Evolutionary conservation across 1,140 invertebrate species (phyloP).

Genomic region (Prorops nasuta): DNA sequence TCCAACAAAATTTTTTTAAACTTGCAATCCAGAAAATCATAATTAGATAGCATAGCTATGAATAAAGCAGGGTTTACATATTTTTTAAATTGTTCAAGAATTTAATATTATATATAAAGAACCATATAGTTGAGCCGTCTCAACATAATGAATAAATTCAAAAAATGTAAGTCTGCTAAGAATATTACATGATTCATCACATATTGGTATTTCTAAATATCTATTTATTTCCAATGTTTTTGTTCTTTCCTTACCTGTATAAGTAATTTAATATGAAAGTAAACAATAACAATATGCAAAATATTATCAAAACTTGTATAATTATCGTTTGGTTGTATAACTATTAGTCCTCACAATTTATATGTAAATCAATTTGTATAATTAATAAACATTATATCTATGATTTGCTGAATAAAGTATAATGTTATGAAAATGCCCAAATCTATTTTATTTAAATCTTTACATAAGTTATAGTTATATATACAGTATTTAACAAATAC

Average conservation of each 20-base stretch:
- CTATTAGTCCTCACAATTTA: conserved; percentile 12
- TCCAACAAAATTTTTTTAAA: conserved; percentile 8
- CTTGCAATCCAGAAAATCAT: conserved; percentile 9
- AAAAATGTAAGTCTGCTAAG: conserved; percentile 1
- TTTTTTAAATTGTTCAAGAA: conserved; percentile 22
- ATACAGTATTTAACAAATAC: too few relatives aligned
- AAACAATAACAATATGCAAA: conserved; percentile 13
- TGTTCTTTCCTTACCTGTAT: conserved; percentile 15
- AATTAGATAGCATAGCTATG: conserved; percentile 21
- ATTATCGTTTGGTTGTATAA: conserved; percentile 17
- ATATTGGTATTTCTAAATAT: background rate
- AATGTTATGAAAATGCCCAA: conserved; percentile 9
- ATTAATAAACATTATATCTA: conserved; percentile 28
- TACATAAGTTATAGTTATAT: background rate
- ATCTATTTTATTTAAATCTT: background rate
- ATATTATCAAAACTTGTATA: conserved; percentile 21
- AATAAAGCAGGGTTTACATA: conserved; percentile 26
- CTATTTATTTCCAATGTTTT: background rate
- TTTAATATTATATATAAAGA: conserved; percentile 17
- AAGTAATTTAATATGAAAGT: conserved; percentile 7
- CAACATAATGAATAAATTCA: background rate
- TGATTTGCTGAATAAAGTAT: conserved; percentile 30
- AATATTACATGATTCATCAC: conserved; percentile 3
- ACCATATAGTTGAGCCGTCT: background rate
- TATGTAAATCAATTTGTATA: conserved; percentile 28